Conservation (phyloP, 1,140 invertebrate species). For the Anthonomus grandis region DNA sequence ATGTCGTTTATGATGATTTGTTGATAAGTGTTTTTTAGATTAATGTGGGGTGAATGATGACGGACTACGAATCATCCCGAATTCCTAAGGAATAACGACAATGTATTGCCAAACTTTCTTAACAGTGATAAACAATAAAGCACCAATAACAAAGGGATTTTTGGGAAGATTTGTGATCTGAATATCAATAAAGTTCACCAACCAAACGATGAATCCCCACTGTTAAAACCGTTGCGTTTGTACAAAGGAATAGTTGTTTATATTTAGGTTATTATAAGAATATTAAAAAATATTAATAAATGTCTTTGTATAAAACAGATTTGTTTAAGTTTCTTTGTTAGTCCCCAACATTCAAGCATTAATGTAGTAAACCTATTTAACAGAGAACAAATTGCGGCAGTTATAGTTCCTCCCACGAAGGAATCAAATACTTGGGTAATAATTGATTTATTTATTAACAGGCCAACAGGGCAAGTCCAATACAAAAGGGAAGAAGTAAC, state of each 20-base stretch:
- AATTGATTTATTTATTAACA: too few relatives aligned
- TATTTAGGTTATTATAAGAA: slow-evolving; percentile 45
- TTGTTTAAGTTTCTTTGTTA: too few relatives aligned
- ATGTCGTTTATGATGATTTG: slow-evolving; percentile 33
- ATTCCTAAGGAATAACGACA: not conserved
- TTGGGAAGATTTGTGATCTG: not conserved
- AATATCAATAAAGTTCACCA: not conserved
- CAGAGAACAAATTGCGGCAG: too few relatives aligned
- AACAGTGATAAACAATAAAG: not conserved
- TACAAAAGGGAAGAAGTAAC: too few relatives aligned
- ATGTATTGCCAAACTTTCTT: not conserved
- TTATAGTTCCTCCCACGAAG: too few relatives aligned
- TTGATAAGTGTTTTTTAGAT: slow-evolving; percentile 13
- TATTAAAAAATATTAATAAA: slow-evolving; percentile 47
- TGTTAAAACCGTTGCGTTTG: slow-evolving; percentile 42
- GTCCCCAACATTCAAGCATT: too few relatives aligned
- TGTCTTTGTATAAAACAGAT: slow-evolving; percentile 43
- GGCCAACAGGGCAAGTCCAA: too few relatives aligned
- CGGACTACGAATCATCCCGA: not conserved
- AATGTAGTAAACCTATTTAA: too few relatives aligned
- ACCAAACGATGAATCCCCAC: not conserved
- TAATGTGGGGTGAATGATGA: slow-evolving; percentile 5
- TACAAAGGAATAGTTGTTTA: slow-evolving; percentile 48
- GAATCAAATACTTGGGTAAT: too few relatives aligned
- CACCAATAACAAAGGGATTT: not conserved